Evolutionary conservation across 1,140 invertebrate genomes (phyloP).

Genomic region (Pseudomyrmex dendroicus): DNA sequence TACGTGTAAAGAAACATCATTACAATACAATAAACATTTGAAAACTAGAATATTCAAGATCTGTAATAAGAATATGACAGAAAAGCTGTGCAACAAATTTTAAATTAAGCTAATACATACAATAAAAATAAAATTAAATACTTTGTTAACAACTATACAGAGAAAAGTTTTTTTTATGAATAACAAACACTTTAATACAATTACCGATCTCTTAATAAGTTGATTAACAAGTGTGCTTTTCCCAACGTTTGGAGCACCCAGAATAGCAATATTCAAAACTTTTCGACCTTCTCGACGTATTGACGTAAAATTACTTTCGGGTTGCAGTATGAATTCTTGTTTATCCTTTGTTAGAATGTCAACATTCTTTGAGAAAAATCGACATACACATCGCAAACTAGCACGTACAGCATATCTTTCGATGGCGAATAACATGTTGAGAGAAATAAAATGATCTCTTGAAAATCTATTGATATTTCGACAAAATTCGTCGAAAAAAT

Average conservation of each 20-base stretch:
- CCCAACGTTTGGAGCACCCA: conserved; percentile 96
- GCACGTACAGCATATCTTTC: conserved; percentile 1
- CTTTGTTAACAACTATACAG: conserved; percentile 1
- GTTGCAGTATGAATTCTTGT: background rate
- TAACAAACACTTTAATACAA: conserved; percentile 21
- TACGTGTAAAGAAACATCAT: background rate
- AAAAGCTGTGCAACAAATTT: conserved; percentile 3
- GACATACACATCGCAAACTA: conserved; percentile 9
- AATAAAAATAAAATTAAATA: background rate
- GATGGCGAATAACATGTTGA: conserved; percentile 34
- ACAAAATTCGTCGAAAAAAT: no score
- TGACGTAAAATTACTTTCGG: background rate
- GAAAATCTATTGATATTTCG: background rate
- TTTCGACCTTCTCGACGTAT: conserved; percentile 59
- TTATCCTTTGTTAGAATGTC: background rate
- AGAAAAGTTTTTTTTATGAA: background rate
- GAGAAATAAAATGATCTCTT: background rate
- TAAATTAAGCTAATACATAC: conserved; percentile 2
- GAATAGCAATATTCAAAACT: conserved; percentile 93
- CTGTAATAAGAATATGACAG: background rate
- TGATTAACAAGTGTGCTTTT: conserved; percentile 97
- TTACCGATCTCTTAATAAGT: conserved; percentile 92
- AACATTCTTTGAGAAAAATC: background rate
- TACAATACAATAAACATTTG: background rate
- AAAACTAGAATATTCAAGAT: background rate